Evolutionary conservation across 1,140 invertebrate species (phyloP).

Genomic region (Drosophila repleta): DNA sequence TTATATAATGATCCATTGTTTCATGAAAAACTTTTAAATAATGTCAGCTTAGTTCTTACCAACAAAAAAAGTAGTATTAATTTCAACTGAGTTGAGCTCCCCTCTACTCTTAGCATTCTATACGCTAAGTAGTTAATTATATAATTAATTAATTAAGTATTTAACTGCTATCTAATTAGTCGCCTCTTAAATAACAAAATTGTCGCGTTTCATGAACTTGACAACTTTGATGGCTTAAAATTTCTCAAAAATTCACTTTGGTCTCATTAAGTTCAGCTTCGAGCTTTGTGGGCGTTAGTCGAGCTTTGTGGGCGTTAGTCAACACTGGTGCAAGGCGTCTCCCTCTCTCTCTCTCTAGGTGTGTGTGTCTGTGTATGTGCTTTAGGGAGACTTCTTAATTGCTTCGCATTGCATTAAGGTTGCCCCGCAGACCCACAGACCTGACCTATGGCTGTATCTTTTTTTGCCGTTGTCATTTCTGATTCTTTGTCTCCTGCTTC

Average conservation of each 20-base stretch:
- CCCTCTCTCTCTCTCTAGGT: too few relatives aligned
- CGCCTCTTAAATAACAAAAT: not conserved
- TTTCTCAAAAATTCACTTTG: not conserved
- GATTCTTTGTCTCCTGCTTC: constrained; percentile 35
- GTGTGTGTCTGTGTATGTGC: too few relatives aligned
- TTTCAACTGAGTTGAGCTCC: not conserved
- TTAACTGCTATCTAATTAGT: not conserved
- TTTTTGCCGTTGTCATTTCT: constrained; percentile 20
- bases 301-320: constrained; percentile 4
- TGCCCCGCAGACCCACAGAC: constrained; percentile 64
- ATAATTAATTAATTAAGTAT: too few relatives aligned
- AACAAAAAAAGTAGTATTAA: too few relatives aligned
- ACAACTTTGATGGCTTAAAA: constrained; percentile 1
- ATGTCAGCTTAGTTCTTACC: too few relatives aligned
- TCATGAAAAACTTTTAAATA: too few relatives aligned
- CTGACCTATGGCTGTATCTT: constrained; percentile 64
- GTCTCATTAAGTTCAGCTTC: not conserved
- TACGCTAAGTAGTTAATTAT: not conserved
- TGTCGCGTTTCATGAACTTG: not conserved
- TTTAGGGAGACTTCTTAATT: not conserved
- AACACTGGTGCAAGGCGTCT: not conserved
- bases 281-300: constrained; percentile 4
- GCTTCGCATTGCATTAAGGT: constrained; percentile 42
- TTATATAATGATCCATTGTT: too few relatives aligned
- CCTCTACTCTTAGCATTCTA: not conserved